phyloP scores from a whole-genome alignment of 2,113 vertebrate genomes.

The Neopipo cinnamomea region DNA sequence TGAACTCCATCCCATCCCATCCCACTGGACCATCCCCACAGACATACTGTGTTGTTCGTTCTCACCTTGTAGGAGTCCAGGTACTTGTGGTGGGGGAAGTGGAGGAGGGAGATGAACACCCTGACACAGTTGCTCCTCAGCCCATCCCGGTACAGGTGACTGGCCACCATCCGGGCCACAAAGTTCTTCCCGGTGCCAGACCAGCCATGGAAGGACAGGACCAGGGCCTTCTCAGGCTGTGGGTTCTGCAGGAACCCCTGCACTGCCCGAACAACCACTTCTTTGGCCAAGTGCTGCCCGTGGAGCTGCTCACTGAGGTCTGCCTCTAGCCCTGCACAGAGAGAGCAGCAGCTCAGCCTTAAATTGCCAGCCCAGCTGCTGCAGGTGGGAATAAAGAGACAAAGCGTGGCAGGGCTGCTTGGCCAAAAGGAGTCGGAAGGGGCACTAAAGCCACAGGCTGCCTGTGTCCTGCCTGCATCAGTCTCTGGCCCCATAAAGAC shows the following conservation, averaged over 20 bases:
- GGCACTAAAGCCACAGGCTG: neutral
- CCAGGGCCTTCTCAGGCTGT: slow-evolving; percentile 80
- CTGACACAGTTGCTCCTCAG: slow-evolving; percentile 87
- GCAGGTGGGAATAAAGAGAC: neutral
- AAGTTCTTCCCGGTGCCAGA: slow-evolving; percentile 97
- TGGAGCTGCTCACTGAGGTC: slow-evolving; percentile 85
- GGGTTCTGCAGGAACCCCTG: slow-evolving; percentile 80
- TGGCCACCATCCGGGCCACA: slow-evolving; percentile 85
- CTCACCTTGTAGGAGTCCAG: slow-evolving; percentile 91
- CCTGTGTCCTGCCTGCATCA: neutral
- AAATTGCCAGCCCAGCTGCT: neutral
- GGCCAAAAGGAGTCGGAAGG: accelerated
- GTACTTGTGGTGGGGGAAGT: slow-evolving; percentile 86
- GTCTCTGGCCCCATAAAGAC: neutral
- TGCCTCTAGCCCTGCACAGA: slow-evolving; percentile 77
- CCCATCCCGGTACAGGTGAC: slow-evolving; percentile 88
- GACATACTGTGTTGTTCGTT: accelerated
- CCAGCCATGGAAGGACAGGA: slow-evolving; percentile 94
- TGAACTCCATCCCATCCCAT: neutral
- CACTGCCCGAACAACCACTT: slow-evolving; percentile 78
- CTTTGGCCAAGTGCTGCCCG: slow-evolving; percentile 88
- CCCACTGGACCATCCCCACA: accelerated
- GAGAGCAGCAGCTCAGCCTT: neutral
- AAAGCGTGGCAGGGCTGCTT: accelerated
- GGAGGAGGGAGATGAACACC: slow-evolving; percentile 86